Conservation (phyloP, 2,888 invertebrate species). For the Sacculina carcini region DNA sequence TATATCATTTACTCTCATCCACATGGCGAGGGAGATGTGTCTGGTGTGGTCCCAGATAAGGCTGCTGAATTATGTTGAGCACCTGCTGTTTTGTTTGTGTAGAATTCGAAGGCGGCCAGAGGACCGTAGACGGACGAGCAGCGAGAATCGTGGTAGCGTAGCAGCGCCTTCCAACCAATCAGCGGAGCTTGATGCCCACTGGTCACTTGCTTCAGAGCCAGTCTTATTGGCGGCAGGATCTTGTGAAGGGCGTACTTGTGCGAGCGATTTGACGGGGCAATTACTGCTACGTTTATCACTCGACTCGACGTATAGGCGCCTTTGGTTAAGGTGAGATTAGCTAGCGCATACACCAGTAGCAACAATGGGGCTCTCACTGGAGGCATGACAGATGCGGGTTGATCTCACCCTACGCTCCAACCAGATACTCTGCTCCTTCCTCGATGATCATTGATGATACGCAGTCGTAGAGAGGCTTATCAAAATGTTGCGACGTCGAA, state of each 20-base stretch:
- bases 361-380: neutral
- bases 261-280: constrained; percentile 31
- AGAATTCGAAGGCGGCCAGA: constrained; percentile 34
- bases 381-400: no score
- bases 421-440: no score
- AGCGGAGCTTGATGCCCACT: constrained; percentile 18
- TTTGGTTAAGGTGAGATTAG: no score
- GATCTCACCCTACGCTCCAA: no score
- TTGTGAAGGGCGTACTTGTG: constrained; percentile 33
- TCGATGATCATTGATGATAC: no score
- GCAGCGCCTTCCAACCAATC: constrained; percentile 38
- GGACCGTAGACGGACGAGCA: constrained; percentile 52
- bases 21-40: no score
- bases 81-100: constrained; percentile 11
- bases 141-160: constrained; percentile 40
- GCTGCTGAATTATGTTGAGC: no score
- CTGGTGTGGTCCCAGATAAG: no score
- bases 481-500: no score
- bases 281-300: constrained; percentile 26
- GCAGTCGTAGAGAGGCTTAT: no score
- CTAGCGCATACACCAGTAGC: neutral
- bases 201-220: constrained; percentile 28
- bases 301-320: no score
- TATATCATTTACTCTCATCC: no score
- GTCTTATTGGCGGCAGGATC: constrained; percentile 39